phyloP scores from a whole-genome alignment of 2,888 invertebrate species.

The Hemaris fuciformis region DNA sequence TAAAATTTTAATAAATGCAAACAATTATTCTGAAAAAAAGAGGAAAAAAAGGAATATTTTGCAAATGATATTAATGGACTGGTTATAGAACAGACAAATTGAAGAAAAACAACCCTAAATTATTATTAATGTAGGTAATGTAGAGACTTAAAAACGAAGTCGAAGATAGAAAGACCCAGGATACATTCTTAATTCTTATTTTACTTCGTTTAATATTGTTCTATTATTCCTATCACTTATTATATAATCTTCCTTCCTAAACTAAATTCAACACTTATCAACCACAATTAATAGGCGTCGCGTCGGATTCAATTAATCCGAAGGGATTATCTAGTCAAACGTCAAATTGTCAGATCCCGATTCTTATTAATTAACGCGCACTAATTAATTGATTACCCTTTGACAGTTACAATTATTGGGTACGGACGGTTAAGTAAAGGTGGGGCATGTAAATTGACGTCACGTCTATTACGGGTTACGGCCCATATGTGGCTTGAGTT shows the following conservation, averaged over 20 bases:
- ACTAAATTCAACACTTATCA: neutral
- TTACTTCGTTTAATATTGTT: too few species aligned
- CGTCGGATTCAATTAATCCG: constrained; percentile 20
- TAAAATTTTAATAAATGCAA: too few species aligned
- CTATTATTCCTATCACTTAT: neutral
- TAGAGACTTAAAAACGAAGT: too few species aligned
- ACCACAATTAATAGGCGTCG: constrained; percentile 17
- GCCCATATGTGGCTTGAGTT: neutral
- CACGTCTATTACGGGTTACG: constrained; percentile 2
- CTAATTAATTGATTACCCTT: constrained; percentile 25
- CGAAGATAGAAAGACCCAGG: too few species aligned
- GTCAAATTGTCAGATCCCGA: constrained; percentile 22
- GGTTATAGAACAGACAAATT: too few species aligned
- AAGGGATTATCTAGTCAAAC: constrained; percentile 16
- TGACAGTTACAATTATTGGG: constrained; percentile 23
- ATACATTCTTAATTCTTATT: too few species aligned
- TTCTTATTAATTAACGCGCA: constrained; percentile 27
- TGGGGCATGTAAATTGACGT: constrained; percentile 11
- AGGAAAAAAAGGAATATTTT: too few species aligned
- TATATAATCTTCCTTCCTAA: too few species aligned
- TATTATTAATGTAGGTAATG: too few species aligned
- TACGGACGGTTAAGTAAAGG: neutral
- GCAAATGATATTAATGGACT: too few species aligned
- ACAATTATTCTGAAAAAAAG: too few species aligned
- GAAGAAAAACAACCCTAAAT: too few species aligned